phyloP scores from a whole-genome alignment of 2,113 vertebrate genomes.

The Carettochelys insculpta region DNA sequence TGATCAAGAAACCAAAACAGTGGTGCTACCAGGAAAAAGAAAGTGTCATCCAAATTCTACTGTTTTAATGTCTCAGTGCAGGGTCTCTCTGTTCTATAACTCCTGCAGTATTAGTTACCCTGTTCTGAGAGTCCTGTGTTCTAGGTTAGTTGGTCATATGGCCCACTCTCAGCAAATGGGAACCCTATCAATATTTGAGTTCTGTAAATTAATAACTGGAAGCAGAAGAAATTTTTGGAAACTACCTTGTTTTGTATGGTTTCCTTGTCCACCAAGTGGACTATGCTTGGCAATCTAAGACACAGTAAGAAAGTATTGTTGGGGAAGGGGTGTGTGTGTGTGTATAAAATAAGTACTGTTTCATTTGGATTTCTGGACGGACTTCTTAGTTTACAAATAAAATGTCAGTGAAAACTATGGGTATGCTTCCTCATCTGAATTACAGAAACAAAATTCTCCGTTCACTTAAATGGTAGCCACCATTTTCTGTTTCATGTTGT shows the following conservation, averaged over 20 bases:
- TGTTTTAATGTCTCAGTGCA: background rate
- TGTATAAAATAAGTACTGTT: too few relatives aligned
- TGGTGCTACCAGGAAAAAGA: background rate
- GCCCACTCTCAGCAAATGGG: rapidly evolving
- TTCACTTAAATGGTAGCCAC: background rate
- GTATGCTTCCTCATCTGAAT: background rate
- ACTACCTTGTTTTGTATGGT: background rate
- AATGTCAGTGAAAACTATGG: constrained; percentile 23
- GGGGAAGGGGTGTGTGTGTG: too few relatives aligned
- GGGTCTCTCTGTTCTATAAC: background rate
- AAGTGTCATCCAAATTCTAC: background rate
- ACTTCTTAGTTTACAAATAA: background rate
- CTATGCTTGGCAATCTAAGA: background rate
- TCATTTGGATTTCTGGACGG: constrained; percentile 5
- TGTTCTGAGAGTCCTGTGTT: background rate
- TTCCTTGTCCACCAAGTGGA: background rate
- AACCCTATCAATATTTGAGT: background rate
- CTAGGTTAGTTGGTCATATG: background rate
- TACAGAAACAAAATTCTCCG: constrained; percentile 26
- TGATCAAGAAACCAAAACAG: background rate
- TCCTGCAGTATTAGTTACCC: background rate
- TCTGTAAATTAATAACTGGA: background rate
- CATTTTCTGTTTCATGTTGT: constrained; percentile 60
- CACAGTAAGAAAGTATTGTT: background rate
- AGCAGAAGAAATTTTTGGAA: background rate